phyloP scores from a whole-genome alignment of 2,797 vertebrate species.

The Bradypodion ventrale region DNA sequence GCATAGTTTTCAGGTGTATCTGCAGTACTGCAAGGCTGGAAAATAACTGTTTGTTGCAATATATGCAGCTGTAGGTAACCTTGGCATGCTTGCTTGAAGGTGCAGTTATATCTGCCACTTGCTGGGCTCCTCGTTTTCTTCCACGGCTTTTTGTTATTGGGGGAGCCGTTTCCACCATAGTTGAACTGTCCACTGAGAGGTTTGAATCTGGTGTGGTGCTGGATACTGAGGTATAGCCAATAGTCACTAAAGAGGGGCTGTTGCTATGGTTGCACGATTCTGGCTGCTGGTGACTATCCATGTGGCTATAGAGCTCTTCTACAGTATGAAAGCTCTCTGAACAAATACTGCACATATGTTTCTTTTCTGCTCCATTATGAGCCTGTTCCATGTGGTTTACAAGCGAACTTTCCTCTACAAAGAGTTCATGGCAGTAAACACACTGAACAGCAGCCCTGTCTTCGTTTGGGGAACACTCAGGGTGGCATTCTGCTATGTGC shows the following conservation, averaged over 20 bases:
- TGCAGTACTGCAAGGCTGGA: conserved; percentile 95
- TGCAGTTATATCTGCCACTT: conserved; percentile 84
- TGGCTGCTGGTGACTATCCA: conserved; percentile 96
- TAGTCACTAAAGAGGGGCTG: conserved; percentile 93
- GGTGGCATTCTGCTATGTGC: conserved; percentile 97
- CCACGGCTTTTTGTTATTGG: conserved; percentile 90
- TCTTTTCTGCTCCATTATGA: conserved; percentile 88
- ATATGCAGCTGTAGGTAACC: conserved; percentile 95
- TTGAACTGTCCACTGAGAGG: conserved; percentile 96
- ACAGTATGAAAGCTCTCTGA: conserved; percentile 93
- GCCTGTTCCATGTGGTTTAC: conserved; percentile 94
- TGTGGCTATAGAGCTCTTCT: conserved; percentile 96
- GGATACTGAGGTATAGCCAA: conserved; percentile 97
- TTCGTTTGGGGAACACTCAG: conserved; percentile 93
- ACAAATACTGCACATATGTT: conserved; percentile 92
- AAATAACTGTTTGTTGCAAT: conserved; percentile 97
- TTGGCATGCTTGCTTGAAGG: conserved; percentile 91
- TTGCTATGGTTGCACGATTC: conserved; percentile 98
- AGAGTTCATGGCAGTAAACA: conserved; percentile 96
- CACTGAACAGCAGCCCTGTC: conserved; percentile 93
- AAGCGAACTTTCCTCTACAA: conserved; percentile 91
- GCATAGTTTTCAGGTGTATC: conserved; percentile 97
- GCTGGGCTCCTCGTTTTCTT: conserved; percentile 91
- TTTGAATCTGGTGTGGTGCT: conserved; percentile 99
- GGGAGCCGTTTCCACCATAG: conserved; percentile 90